Percentiles rank a stretch among this genome's conserved stretches.
phyloP scores from a whole-genome alignment of 2,113 vertebrate species.

The Eudyptes chrysolophus region DNA sequence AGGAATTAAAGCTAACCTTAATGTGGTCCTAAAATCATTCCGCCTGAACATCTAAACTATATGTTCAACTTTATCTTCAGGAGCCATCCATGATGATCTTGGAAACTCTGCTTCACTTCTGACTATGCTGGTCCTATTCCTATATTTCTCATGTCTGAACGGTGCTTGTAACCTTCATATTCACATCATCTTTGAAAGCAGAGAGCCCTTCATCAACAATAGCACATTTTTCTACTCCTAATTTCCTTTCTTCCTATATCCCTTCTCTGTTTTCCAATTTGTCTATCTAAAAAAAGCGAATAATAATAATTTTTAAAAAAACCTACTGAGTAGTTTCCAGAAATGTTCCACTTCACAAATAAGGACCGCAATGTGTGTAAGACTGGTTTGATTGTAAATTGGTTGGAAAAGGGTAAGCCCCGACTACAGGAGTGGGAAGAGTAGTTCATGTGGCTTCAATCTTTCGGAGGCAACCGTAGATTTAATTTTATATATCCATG shows the following conservation, averaged over 20 bases:
- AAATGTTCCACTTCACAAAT: not conserved
- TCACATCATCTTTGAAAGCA: not conserved
- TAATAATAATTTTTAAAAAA: not conserved
- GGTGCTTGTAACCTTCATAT: not conserved
- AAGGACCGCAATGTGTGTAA: not conserved
- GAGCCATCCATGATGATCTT: not conserved
- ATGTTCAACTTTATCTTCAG: not conserved
- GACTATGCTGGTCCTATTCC: not conserved
- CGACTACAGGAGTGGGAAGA: not conserved
- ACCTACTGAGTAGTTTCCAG: not conserved
- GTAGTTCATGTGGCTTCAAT: not conserved
- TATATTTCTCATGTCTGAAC: not conserved
- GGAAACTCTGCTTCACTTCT: not conserved
- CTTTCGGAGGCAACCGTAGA: not conserved
- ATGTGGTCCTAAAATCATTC: not conserved
- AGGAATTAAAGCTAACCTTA: not conserved
- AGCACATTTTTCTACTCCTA: not conserved
- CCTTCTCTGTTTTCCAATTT: not conserved
- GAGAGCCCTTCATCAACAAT: rapidly evolving
- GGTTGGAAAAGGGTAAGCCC: not conserved
- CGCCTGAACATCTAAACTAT: not conserved
- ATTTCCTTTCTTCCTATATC: not conserved
- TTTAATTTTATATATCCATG: not conserved
- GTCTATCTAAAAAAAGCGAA: not conserved
- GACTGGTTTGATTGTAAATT: not conserved